A percentile compares a stretch with the other conserved stretches of the same genome.
These are phyloP conservation scores for Dermatemys mawii DNA, from an alignment of 2,113 vertebrate genomes.

Conservation along the genomic window DNA sequence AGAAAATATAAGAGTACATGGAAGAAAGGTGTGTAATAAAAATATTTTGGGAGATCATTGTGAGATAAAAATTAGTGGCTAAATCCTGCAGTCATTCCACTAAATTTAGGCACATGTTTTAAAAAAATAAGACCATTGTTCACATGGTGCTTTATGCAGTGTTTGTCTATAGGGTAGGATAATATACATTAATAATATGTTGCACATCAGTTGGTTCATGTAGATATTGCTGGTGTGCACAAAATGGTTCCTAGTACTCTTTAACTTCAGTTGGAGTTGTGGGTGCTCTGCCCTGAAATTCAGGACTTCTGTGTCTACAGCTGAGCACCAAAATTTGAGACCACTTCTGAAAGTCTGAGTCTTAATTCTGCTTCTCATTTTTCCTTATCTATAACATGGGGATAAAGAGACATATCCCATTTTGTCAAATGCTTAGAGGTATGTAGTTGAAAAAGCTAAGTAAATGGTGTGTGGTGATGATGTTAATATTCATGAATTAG, in stretches of 20 bases:
- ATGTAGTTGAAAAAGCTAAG: not conserved
- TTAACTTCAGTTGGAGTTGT: not conserved
- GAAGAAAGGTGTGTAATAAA: not conserved
- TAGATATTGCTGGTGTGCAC: not conserved
- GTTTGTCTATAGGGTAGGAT: not conserved
- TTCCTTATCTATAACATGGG: constrained; percentile 19
- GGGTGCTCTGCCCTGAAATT: not conserved
- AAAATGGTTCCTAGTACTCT: not conserved
- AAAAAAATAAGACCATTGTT: not conserved
- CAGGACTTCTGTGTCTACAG: not conserved
- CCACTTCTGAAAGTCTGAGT: not conserved
- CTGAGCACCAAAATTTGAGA: not conserved
- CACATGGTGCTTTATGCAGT: not conserved
- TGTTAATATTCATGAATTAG: not conserved
- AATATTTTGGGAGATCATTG: not conserved
- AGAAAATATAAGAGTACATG: not conserved
- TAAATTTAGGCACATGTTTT: not conserved
- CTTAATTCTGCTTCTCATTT: constrained; percentile 4
- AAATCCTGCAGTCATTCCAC: not conserved
- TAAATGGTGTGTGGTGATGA: not conserved
- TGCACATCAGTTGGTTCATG: not conserved
- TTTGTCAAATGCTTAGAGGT: not conserved
- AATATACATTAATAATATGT: not conserved
- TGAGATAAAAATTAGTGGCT: not conserved
- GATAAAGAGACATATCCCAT: not conserved